Conservation (phyloP, 2,797 vertebrate genomes). For the Tolypeutes matacus region DNA sequence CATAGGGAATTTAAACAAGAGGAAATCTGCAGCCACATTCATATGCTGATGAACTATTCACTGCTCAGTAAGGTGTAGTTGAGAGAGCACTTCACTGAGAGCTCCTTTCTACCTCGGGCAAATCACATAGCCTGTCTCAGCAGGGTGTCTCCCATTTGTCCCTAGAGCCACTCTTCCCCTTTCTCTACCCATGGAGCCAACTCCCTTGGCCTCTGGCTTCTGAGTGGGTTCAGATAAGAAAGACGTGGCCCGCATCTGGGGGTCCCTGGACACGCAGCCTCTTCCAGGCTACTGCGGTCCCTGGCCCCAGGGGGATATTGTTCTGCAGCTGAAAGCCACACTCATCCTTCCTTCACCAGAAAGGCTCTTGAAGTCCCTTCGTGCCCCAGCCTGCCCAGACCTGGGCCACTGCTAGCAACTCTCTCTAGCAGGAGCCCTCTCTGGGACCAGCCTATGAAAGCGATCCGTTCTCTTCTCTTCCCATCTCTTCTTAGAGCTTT, state of each 20-base stretch:
- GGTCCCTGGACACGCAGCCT: not conserved
- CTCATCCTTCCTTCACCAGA: no score
- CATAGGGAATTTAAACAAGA: constrained; percentile 24
- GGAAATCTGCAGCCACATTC: not conserved
- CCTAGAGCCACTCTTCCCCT: not conserved
- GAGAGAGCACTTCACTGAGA: not conserved
- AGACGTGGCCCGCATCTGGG: not conserved
- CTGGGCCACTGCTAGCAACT: not conserved
- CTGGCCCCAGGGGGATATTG: no score
- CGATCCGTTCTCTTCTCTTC: not conserved
- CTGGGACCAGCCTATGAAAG: not conserved
- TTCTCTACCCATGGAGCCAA: no score
- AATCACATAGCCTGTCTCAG: not conserved
- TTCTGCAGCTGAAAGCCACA: no score
- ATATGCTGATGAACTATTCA: not conserved
- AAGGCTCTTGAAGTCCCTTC: no score
- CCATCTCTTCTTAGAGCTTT: not conserved
- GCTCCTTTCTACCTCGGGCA: not conserved
- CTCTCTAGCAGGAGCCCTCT: not conserved
- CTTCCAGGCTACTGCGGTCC: not conserved
- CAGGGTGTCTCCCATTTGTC: not conserved
- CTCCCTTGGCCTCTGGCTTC: not conserved
- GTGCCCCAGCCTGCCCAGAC: no score
- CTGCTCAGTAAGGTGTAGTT: not conserved
- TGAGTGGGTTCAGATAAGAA: no score